Conservation (phyloP, 1,140 invertebrate species). For the Ceratoteleas bidentatus region DNA sequence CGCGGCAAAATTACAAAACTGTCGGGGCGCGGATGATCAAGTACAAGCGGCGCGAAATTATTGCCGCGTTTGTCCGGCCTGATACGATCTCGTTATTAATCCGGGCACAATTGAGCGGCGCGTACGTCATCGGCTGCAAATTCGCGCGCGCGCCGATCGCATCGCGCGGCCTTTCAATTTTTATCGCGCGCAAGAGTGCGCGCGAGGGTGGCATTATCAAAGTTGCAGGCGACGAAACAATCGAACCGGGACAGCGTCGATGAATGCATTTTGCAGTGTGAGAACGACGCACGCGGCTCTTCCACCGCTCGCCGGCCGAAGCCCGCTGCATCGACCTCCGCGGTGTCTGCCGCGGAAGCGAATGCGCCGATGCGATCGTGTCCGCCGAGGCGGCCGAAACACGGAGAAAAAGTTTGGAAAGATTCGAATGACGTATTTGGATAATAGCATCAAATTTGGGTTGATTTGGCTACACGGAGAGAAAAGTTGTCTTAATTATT, state of each 20-base stretch:
- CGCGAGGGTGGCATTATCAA: constrained; percentile 72
- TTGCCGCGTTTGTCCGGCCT: constrained; percentile 21
- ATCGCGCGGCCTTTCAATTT: constrained; percentile 64
- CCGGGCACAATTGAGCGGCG: constrained; percentile 30
- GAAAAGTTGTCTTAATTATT: no score
- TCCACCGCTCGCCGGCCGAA: no score
- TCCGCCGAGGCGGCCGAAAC: no score
- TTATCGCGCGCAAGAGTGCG: constrained; percentile 56
- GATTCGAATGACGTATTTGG: no score
- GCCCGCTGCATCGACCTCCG: no score
- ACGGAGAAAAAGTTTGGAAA: no score
- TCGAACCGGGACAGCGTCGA: constrained; percentile 60
- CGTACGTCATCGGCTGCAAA: constrained; percentile 39
- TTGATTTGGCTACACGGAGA: no score
- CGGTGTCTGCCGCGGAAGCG: no score
- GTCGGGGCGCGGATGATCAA: constrained; percentile 37
- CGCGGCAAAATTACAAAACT: constrained; percentile 43
- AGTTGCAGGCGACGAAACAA: constrained; percentile 69
- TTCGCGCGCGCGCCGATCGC: constrained; percentile 13
- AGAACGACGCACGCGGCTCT: constrained; percentile 20
- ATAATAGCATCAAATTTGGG: no score
- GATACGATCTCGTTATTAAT: constrained; percentile 59
- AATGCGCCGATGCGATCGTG: no score
- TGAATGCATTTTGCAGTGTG: constrained; percentile 69
- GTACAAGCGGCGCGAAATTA: constrained; percentile 46